These are phyloP conservation scores for Lepeophtheirus salmonis DNA, from an alignment of 1,140 invertebrate genomes.

Conservation along the genomic window DNA sequence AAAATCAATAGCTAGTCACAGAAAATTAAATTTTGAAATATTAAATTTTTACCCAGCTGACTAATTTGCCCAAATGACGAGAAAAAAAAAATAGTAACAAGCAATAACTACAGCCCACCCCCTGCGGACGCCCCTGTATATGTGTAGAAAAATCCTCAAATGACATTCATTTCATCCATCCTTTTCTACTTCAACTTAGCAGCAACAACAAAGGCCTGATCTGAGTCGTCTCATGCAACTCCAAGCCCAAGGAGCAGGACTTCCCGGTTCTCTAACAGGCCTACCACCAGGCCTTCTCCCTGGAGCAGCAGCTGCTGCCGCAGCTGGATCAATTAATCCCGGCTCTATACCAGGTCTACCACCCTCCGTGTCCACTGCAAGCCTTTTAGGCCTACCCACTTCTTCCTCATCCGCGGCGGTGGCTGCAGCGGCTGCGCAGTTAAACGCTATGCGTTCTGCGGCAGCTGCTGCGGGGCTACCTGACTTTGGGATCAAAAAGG, in stretches of 20 bases:
- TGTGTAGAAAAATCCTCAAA: too few species aligned
- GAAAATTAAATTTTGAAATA: too few species aligned
- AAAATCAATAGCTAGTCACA: background rate
- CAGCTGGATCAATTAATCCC: background rate
- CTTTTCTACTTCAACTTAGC: background rate
- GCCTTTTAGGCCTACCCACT: background rate
- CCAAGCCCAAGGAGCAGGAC: constrained; percentile 4
- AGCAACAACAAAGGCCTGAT: constrained; percentile 16
- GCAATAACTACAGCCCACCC: too few species aligned
- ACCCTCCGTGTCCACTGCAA: background rate
- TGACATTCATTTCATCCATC: background rate
- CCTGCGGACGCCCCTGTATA: too few species aligned
- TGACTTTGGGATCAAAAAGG: background rate
- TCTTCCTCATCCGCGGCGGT: background rate
- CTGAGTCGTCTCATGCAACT: constrained; percentile 14
- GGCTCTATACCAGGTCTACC: too few species aligned
- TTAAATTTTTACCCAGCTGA: too few species aligned
- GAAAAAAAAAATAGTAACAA: too few species aligned
- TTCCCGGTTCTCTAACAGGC: background rate
- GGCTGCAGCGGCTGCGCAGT: background rate
- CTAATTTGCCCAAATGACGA: too few species aligned
- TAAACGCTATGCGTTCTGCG: background rate
- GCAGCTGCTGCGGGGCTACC: background rate
- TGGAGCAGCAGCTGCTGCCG: background rate
- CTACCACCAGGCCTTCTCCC: constrained; percentile 13